Percentiles rank a stretch among this genome's conserved stretches.
Evolutionary conservation across 2,888 invertebrate genomes (phyloP).

Genomic region (Acanthosepion pharaonis): DNA sequence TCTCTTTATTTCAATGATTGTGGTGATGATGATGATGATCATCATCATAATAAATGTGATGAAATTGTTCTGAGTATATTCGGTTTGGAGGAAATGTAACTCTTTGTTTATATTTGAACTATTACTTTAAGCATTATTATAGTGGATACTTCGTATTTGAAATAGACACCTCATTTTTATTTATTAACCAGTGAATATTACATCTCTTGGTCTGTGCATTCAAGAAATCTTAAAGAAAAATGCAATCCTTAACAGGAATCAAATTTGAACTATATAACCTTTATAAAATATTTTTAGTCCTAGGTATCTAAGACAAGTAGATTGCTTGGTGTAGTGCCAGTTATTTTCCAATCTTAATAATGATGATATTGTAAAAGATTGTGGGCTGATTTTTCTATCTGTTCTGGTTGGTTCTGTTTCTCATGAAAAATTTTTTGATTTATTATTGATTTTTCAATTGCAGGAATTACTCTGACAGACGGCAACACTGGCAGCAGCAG

Average conservation of each 20-base stretch:
- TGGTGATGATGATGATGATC: not conserved
- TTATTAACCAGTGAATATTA: too few relatives aligned
- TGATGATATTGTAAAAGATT: not conserved
- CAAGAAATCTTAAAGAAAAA: too few relatives aligned
- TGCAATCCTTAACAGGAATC: too few relatives aligned
- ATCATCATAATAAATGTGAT: not conserved
- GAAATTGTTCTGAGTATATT: not conserved
- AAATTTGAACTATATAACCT: not conserved
- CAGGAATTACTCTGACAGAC: constrained; percentile 13
- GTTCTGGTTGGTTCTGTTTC: not conserved
- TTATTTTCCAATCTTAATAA: not conserved
- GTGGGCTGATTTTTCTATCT: not conserved
- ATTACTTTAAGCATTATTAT: too few relatives aligned
- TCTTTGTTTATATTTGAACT: not conserved
- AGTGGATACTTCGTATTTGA: too few relatives aligned
- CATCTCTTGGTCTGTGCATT: not conserved
- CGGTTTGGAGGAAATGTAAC: not conserved
- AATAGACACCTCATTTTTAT: too few relatives aligned
- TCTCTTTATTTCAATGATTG: not conserved
- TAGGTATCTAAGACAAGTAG: not conserved
- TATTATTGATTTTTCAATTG: constrained; percentile 33
- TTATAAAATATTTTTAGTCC: not conserved
- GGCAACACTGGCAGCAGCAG: not conserved
- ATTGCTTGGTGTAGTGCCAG: not conserved
- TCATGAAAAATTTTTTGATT: not conserved